phyloP scores from a whole-genome alignment of 2,888 invertebrate species.

The Hydroisotoma schaefferi region DNA sequence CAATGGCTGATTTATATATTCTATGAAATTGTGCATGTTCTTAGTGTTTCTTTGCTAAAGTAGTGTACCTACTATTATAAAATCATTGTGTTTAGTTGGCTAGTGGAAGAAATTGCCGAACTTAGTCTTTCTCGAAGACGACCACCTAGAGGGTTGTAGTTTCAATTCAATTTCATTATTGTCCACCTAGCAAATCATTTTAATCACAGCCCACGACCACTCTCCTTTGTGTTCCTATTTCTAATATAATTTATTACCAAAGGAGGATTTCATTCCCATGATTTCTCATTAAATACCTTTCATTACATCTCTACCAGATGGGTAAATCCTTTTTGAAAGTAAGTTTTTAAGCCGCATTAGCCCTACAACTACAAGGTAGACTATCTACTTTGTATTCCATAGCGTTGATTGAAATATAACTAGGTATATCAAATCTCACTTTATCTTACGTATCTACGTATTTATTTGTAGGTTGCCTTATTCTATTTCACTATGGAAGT shows the following conservation, averaged over 20 bases:
- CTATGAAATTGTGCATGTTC: too few species aligned
- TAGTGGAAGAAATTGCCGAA: too few species aligned
- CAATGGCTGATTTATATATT: too few species aligned
- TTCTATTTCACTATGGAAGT: not conserved
- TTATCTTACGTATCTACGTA: too few species aligned
- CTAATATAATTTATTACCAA: conserved; percentile 16
- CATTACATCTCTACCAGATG: not conserved
- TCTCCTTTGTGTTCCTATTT: conserved; percentile 13
- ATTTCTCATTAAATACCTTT: conserved; percentile 3
- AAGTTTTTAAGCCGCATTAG: too few species aligned
- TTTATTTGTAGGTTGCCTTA: not conserved
- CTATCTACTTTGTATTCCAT: not conserved
- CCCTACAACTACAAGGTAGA: too few species aligned
- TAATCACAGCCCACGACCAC: conserved; percentile 5
- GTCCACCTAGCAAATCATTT: conserved; percentile 13
- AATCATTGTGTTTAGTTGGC: not conserved
- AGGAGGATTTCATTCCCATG: conserved; percentile 8
- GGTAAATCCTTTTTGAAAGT: too few species aligned
- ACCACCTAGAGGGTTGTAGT: conserved; percentile 1
- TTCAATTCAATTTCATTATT: not conserved
- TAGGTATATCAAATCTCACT: too few species aligned
- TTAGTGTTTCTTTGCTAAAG: not conserved
- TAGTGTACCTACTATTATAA: not conserved
- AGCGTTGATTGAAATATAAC: not conserved
- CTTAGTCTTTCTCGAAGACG: not conserved